Evolutionary conservation across 23 tunicate species (phyloP), one percentile per base, ranked within the genome.

Genomic region (Botrylloides violaceus): DNA sequence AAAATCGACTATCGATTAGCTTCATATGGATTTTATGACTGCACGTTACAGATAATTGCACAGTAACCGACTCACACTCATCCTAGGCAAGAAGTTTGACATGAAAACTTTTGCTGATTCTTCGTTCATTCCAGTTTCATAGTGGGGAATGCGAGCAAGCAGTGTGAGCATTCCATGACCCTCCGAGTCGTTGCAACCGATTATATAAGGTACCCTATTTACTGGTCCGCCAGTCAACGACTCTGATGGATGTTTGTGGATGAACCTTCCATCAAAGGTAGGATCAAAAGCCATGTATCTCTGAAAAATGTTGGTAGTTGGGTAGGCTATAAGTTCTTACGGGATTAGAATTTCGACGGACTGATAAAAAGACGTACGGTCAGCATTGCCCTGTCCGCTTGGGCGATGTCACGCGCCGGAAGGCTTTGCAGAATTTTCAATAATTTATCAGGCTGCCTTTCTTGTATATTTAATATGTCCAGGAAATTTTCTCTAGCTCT

Each of bases 151-250:
- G 28, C 64, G 64, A 12, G 71, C 48, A 0, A 1, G 30, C 71
- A 65, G 21, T 0, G 71, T 29, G 0, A 65, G 1, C 71, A 65
- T 29, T 0, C 71, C 71, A 9, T 1, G 48, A 0, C 71, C 71
- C 28, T 65, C 71, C 53, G 71, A 29, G 22, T 32, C 30, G 30
- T 65, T 65, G 53, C 71, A 65, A 9, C 71, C 71, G 7, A 65
- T 2, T 28, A 65, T 65, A 58, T 65, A 65, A 24, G 71, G 71
- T 20, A 65, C 55, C 28, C 28, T 65, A 32, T 65, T 65, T 24
- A 18, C 19, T 7, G 48, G 53, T 65, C 48, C 48, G 28, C 28
- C 53, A 0, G 19, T 58, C 21, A 32, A 19, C 21, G 71, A 12
- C 30, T 65, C 20, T 7, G 1, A 0, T 15, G 71, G 71, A 21